Evolutionary conservation across 2,113 vertebrate genomes (phyloP), one percentile per base, ranked within the genome.

Genomic region (Andinoacara biseriatus): DNA sequence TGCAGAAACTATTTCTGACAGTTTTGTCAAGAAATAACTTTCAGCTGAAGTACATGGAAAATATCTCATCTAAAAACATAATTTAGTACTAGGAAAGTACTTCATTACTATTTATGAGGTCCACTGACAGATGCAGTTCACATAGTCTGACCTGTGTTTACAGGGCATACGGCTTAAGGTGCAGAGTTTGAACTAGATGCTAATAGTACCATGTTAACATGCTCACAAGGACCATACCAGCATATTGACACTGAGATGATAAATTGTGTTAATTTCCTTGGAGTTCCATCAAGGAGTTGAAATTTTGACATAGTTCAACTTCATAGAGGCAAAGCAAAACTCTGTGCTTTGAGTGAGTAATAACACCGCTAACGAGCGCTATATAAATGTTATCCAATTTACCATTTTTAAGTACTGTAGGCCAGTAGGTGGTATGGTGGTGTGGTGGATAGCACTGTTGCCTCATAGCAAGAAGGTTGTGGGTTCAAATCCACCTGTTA

Each of bases 1-100:
- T 85, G 26, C 57, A 83, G 69, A 87, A 83, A 31, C 74, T 59
- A 56, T 38, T 89, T 74, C 26, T 86, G 80, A 86, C 74, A 60
- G 31, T 43, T 11, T 13, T 52, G 14, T 77, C 63, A 56, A 7
- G 38, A 87, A 69, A 24, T 43, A 2, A 80, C 79, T 65, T 72
- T 40, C 24, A 74, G 56, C 18, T 49, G 18, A 15, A 35, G 31
- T 20, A 35, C 15, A 56, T 15, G 22, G 33, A 56, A 31, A 74
- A 52, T 18, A 65, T 54, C 1, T 10, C 15, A 77, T 77, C 26
- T 29, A 72, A 43, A 13, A 29, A 29, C 24, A 52, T 31, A 20
- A 24, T 31, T 29, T 22, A 13, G 10, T 26, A 7, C 46, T 13
- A 52, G 63, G 22, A 67, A 67, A 67, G 22, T 46, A 46, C 22